Evolutionary conservation across 2,113 vertebrate genomes (phyloP).

Genomic region (Forbesichthys agassizii): DNA sequence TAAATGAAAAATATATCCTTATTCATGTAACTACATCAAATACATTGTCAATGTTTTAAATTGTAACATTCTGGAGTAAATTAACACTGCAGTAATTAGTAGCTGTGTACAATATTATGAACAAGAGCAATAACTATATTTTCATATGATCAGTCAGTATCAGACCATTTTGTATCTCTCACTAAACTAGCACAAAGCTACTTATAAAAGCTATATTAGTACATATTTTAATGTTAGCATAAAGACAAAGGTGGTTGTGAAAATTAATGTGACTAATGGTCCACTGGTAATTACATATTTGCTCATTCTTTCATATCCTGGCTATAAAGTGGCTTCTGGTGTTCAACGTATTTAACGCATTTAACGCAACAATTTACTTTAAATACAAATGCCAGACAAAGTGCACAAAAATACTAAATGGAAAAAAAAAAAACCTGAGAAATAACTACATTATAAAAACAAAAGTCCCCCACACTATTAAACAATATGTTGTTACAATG

Average conservation of each 20-base stretch:
- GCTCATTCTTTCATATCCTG: slow-evolving; percentile 46
- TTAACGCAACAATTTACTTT: slow-evolving; percentile 15
- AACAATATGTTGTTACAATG: slow-evolving; percentile 46
- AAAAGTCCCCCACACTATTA: slow-evolving; percentile 46
- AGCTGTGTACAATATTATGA: slow-evolving; percentile 41
- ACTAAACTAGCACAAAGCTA: slow-evolving; percentile 40
- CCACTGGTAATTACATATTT: slow-evolving; percentile 40
- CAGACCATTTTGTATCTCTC: slow-evolving; percentile 19
- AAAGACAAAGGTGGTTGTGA: slow-evolving; percentile 19
- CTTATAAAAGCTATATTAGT: slow-evolving; percentile 5
- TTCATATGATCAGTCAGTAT: slow-evolving; percentile 28
- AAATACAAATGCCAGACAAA: slow-evolving; percentile 56
- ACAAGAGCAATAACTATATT: slow-evolving; percentile 44
- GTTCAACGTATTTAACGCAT: slow-evolving; percentile 40
- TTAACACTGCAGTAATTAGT: slow-evolving; percentile 32
- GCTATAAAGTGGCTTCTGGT: slow-evolving; percentile 24
- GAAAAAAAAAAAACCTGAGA: slow-evolving; percentile 52
- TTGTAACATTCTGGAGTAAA: slow-evolving; percentile 32
- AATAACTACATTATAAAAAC: slow-evolving; percentile 12
- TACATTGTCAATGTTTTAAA: slow-evolving; percentile 25
- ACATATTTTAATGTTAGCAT: slow-evolving; percentile 23
- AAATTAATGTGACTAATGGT: slow-evolving; percentile 47
- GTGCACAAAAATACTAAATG: slow-evolving; percentile 54
- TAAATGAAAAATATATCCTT: slow-evolving; percentile 41
- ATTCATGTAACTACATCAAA: slow-evolving; percentile 31